A percentile compares a stretch with the other conserved stretches of the same genome.
These are phyloP conservation scores for Leptonema lineaticorne DNA, from an alignment of 1,140 invertebrate species.

Conservation along the genomic window DNA sequence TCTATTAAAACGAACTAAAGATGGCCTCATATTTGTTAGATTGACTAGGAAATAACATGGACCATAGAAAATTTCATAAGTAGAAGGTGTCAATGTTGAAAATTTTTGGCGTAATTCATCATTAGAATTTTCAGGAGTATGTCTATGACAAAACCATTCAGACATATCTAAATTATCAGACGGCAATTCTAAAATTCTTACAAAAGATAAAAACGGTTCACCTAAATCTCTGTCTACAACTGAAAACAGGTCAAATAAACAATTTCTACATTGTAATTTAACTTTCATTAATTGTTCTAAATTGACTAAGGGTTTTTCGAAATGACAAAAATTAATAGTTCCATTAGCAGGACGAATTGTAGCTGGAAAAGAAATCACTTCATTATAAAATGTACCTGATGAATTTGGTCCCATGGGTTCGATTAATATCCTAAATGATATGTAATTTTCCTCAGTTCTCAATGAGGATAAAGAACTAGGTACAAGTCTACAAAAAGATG, in stretches of 20 bases:
- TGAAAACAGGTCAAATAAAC: conserved; percentile 50
- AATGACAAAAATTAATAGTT: not conserved
- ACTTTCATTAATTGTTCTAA: conserved; percentile 46
- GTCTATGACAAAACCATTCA: conserved; percentile 60
- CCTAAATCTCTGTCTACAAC: not conserved
- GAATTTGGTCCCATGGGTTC: conserved; percentile 47
- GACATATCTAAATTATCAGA: conserved; percentile 56
- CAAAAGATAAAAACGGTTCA: conserved; percentile 47
- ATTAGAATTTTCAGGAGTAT: conserved; percentile 41
- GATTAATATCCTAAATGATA: conserved; percentile 54
- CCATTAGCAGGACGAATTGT: not conserved
- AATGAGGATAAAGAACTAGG: conserved; percentile 55
- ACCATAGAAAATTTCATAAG: conserved; percentile 55
- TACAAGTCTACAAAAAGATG: conserved; percentile 52
- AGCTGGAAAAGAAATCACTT: conserved; percentile 47
- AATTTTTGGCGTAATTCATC: conserved; percentile 17
- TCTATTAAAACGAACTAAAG: conserved; percentile 50
- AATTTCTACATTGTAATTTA: conserved; percentile 55
- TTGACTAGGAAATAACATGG: conserved; percentile 56
- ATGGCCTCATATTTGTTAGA: conserved; percentile 46
- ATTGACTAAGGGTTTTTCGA: conserved; percentile 44
- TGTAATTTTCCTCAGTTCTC: conserved; percentile 51
- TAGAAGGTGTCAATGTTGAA: conserved; percentile 48
- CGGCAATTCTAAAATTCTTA: conserved; percentile 58
- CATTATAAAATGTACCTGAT: conserved; percentile 55